Evolutionary conservation across 2,888 invertebrate genomes (phyloP).

Genomic region (Neoitamus cyanurus): DNA sequence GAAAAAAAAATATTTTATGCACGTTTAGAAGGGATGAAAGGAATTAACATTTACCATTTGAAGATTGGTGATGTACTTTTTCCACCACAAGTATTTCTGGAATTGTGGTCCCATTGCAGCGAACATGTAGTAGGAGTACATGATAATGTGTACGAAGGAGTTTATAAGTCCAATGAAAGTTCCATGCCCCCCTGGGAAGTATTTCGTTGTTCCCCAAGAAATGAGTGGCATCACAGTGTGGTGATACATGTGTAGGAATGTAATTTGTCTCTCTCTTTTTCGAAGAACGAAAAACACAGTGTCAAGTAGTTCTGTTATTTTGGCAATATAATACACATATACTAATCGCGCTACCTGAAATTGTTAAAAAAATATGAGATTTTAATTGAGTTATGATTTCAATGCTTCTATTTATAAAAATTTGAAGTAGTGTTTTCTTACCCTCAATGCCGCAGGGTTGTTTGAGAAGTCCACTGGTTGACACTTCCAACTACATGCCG

Average conservation of each 20-base stretch:
- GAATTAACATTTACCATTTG: constrained; percentile 77
- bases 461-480: constrained; percentile 89
- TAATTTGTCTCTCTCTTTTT: constrained; percentile 90
- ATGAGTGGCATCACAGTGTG: constrained; percentile 95
- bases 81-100: constrained; percentile 94
- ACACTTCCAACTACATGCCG: constrained; percentile 88
- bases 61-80: constrained; percentile 88
- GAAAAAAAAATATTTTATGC: constrained; percentile 41
- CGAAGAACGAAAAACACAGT: constrained; percentile 93
- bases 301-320: constrained; percentile 89
- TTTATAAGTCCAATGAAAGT: constrained; percentile 87
- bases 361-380: constrained; percentile 18
- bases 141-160: constrained; percentile 93
- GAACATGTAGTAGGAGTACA: constrained; percentile 93
- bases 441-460: constrained; percentile 80
- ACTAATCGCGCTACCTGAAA: constrained; percentile 76
- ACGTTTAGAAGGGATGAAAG: neutral
- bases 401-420: neutral
- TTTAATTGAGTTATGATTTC: neutral
- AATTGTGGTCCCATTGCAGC: constrained; percentile 89
- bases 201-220: constrained; percentile 93
- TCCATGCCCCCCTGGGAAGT: constrained; percentile 88
- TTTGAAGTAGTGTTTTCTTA: constrained; percentile 66
- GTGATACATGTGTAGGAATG: constrained; percentile 92
- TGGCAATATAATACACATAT: constrained; percentile 88